Base-by-base conservation (phyloP, 2,888 invertebrate species). In the Scaptomyza tumidula region DNA sequence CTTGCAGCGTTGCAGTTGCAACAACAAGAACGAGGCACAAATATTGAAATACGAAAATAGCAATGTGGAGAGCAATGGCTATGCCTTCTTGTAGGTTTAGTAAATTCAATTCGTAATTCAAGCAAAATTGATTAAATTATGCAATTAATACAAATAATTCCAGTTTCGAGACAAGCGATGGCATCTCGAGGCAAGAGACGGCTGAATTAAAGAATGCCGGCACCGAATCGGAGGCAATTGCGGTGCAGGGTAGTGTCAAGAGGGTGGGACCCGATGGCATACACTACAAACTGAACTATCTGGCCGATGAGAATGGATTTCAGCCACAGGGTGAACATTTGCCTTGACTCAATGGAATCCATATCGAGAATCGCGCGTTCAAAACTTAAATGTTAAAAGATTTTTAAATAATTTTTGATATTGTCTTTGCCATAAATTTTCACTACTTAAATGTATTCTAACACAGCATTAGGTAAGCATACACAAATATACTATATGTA, bases 31-130 rank as follows among this genome's bases (percentile, higher is more conserved):
- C 24, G 53, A 63, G 24, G 84, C 88, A 31, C 78, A 86, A 43
- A 86, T 89, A 49, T 57, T 90, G 13, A 79, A 76, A 35, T 89
- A 82, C 43, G 81, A 89, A 14, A 92, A 92, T 63, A 93, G 94
- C 82, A 94, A 94, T 77, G 92, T 93, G 65, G 94, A 94, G 63
- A 86, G 93, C 37, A 93, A 93, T 79, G 92, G 93, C 53, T 94
- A 94, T 90, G 93, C 92, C 78, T 94, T 94, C 78, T 93, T 92
- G 94, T 94, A 92, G 93, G 88, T 80, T 41, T 16, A 41, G 27
- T 31, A 6, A 16, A 31, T 46, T 13, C 10, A 31, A 9, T n/a
- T 19, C 39, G 37, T 11, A 27, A 11, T 14, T 16, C 14, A n/a
- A 61, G 5, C 37, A 9, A 58, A 27, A 13, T 43, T 27, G 41